Base-by-base conservation (phyloP, 2,113 vertebrate species). In the Corythaeola cristata region DNA sequence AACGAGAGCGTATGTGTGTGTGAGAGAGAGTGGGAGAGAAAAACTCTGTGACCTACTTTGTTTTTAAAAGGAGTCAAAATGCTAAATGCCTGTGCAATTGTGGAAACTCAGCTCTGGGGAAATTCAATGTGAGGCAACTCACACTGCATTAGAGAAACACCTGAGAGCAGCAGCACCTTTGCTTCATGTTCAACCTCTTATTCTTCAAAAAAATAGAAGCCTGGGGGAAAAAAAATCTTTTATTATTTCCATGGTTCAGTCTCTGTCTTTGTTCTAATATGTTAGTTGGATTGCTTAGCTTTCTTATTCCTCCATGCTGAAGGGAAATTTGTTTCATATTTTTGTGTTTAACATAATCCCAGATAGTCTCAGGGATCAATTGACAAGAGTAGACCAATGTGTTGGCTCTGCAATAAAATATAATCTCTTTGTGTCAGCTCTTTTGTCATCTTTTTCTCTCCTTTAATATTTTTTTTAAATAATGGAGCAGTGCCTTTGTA, bases 51-150 rank as follows among this genome's bases (percentile, higher is more conserved):
- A 86, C 50, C 24, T 66, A 26, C 15, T 89, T 63, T 69, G 22
- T 73, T 85, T 80, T 80, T 84, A 74, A 80, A 83, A 37, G 50
- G 27, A 77, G 6, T 26, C 37, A 47, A 80, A 90, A 63, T 47
- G 16, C n/a, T 50, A 47, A 85, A 67, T 75, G 18, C 6, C 17
- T 71, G n/a, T 2, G 3, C 33, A 17, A 0, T 8, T 22, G 26
- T 82, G 44, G 49, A 89, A 78, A 71, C 14, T 9, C 59, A 64
- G 35, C 35, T 35, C 39, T 27, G n/a, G 30, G 22, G 33, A 52
- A 6, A 26, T 69, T 32, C 18, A 41, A 1, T 28, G 37, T 0
- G 0, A 66, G 45, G 6, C 63, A 80, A 49, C 75, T 37, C 50
- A 8, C 0, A 0, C 39, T 56, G 53, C 5, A 7, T 63, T 52